Base-by-base conservation (phyloP, 2,888 invertebrate genomes). In the Formica aserva region DNA sequence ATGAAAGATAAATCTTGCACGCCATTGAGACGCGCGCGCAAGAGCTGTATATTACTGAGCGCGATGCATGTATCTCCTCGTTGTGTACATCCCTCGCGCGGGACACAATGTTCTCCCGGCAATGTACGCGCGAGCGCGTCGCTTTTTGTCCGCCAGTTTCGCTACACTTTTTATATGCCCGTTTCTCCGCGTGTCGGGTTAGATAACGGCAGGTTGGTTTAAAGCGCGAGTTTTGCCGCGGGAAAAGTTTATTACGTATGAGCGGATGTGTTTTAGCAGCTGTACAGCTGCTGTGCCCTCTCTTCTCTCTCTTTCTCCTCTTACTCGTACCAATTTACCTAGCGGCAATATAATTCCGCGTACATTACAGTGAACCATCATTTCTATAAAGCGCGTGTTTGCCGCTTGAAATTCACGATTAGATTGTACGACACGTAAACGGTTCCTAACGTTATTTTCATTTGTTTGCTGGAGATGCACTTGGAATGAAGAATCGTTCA, bases 1-100 rank as follows among this genome's bases (percentile, higher is more conserved):
- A 93, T 92, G 91, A 91, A 91, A 92, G 91, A 93, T 93, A 93
- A 93, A 93, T 93, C 92, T 91, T 89, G 82, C 77, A 15, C 85
- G 77, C 48, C 71, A 86, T 77, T 80, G 76, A 83, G 86, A 86
- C 86, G 87, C 35, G 63, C 18, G 32, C 62, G 32, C 29, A 66
- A 55, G 52, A 84, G 81, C 82, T 52, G 78, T 77, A 83, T 45
- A 83, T 83, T 71, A 71, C 63, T 29, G 35, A 60, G 66, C 69
- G 74, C 48, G 48, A 48, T 48, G 52, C n/a, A 71, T 82, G 63
- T 81, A 82, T 69, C 35, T 71, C 60, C 32, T 22, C 77, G 26
- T 18, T 26, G 41, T 45, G 78, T 60, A 69, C 66, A 82, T 84
- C 77, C 18, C 48, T 65, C 78, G 48, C 55, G 83, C 60, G 60